phyloP scores from a whole-genome alignment of 2,797 vertebrate genomes.

The Notolepis coatsorum region DNA sequence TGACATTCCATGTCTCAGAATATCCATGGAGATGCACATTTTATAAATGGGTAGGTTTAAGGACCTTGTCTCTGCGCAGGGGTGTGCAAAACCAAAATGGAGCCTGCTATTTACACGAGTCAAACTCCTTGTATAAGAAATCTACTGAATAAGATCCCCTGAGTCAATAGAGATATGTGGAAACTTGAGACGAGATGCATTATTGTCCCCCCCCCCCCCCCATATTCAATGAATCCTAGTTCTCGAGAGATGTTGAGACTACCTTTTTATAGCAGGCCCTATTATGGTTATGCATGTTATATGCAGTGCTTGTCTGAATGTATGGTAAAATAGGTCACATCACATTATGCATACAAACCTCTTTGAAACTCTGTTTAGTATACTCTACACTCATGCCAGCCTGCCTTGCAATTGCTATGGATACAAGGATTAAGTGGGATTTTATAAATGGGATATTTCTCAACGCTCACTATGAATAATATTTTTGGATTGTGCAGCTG shows the following conservation, averaged over 20 bases:
- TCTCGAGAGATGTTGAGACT: slow-evolving; percentile 62
- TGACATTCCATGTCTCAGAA: slow-evolving; percentile 33
- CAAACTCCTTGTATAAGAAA: slow-evolving; percentile 40
- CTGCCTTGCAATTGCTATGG: slow-evolving; percentile 69
- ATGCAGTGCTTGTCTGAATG: slow-evolving; percentile 52
- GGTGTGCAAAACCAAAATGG: slow-evolving; percentile 18
- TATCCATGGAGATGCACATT: slow-evolving; percentile 7
- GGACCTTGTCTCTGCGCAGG: slow-evolving; percentile 8
- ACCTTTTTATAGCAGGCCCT: slow-evolving; percentile 66
- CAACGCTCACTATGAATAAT: slow-evolving; percentile 62
- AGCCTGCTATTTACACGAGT: slow-evolving; percentile 32
- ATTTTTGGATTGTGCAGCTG: slow-evolving; percentile 72
- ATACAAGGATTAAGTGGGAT: slow-evolving; percentile 72
- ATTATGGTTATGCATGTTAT: slow-evolving; percentile 57
- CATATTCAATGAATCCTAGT: slow-evolving; percentile 65
- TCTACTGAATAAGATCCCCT: slow-evolving; percentile 47
- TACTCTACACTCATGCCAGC: slow-evolving; percentile 40
- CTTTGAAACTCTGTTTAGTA: slow-evolving; percentile 61
- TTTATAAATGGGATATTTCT: slow-evolving; percentile 65
- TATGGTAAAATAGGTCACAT: slow-evolving; percentile 69
- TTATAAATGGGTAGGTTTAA: slow-evolving; percentile 13
- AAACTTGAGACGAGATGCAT: slow-evolving; percentile 54
- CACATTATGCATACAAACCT: slow-evolving; percentile 64
- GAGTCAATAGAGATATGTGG: slow-evolving; percentile 59
- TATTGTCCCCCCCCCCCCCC: slow-evolving; percentile 54